These are phyloP conservation scores for Cryptocheilus praepositus DNA, from an alignment of 2,888 invertebrate genomes.

Conservation along the genomic window DNA sequence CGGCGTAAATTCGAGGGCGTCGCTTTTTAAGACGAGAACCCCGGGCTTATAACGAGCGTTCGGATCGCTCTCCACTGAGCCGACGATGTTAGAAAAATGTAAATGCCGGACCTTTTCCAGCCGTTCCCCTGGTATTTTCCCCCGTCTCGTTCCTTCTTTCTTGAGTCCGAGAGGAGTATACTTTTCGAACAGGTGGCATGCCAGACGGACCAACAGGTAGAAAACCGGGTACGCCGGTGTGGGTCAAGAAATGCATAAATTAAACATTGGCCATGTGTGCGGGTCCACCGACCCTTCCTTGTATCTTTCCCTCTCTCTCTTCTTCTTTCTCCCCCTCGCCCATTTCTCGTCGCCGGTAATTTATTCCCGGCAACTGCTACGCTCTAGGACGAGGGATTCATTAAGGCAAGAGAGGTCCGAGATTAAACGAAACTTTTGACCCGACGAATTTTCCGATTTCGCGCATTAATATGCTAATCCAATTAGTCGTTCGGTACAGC, in stretches of 20 bases:
- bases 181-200: constrained; percentile 52
- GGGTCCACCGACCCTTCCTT: constrained; percentile 29
- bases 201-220: constrained; percentile 57
- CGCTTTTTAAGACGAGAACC: constrained; percentile 5
- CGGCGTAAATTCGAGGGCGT: constrained; percentile 46
- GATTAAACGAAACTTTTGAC: constrained; percentile 33
- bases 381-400: constrained; percentile 40
- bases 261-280: constrained; percentile 42
- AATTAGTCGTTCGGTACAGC: constrained; percentile 25
- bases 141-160: constrained; percentile 1
- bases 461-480: constrained; percentile 45
- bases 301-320: not conserved
- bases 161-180: constrained; percentile 14
- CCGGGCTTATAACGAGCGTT: not conserved
- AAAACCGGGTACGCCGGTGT: constrained; percentile 40
- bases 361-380: constrained; percentile 43
- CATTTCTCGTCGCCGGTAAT: constrained; percentile 38
- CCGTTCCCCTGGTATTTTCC: too few relatives aligned
- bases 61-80: not conserved
- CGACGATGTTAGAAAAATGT: constrained; percentile 34
- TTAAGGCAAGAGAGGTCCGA: constrained; percentile 27
- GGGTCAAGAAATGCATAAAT: constrained; percentile 58
- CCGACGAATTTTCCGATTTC: constrained; percentile 45
- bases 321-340: too few relatives aligned
- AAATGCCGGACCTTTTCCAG: constrained; percentile 20